Evolutionary conservation across 2,888 invertebrate species (phyloP).

Genomic region (Aelia acuminata): DNA sequence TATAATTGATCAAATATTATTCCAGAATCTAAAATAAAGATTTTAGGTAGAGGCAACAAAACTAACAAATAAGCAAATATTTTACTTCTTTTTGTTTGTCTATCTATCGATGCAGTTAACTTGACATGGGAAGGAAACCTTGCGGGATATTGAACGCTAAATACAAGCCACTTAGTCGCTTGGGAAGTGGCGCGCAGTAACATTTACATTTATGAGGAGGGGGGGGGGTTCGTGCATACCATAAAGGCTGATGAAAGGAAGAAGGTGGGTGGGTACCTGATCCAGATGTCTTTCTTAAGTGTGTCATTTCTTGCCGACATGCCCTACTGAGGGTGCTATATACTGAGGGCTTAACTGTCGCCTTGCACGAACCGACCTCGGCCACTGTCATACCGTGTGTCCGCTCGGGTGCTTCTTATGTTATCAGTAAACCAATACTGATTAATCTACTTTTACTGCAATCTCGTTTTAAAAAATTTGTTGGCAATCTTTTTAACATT

Average conservation of each 20-base stretch:
- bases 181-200: background rate
- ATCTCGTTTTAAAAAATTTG: background rate
- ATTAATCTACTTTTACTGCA: background rate
- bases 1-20: no score
- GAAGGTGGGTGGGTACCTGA: background rate
- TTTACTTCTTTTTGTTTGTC: no score
- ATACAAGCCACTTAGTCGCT: slow-evolving; percentile 9
- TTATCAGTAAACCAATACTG: background rate
- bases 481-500: background rate
- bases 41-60: no score
- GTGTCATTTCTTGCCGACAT: background rate
- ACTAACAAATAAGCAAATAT: no score
- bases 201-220: slow-evolving; percentile 21
- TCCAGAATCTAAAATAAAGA: no score
- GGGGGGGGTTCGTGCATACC: slow-evolving; percentile 34
- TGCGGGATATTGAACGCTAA: background rate
- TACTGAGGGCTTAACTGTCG: background rate
- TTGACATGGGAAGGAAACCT: background rate
- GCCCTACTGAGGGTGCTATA: background rate
- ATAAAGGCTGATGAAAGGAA: slow-evolving; percentile 35
- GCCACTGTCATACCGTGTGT: background rate
- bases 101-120: background rate
- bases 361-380: background rate
- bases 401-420: background rate
- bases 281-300: background rate